phyloP scores from a whole-genome alignment of 2,888 invertebrate species.

The Busseola fusca region DNA sequence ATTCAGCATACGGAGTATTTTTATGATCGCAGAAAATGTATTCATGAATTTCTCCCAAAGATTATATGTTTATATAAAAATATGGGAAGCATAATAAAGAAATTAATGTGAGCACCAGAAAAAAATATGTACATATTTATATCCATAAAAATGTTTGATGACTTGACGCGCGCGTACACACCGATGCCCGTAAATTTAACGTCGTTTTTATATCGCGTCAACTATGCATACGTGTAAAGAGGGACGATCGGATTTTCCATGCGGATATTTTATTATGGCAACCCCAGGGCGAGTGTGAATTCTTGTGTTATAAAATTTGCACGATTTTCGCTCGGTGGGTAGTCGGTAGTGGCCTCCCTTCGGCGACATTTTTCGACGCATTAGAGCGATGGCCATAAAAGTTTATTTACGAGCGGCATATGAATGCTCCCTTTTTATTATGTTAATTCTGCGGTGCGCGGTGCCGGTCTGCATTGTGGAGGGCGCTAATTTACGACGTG shows the following conservation, averaged over 20 bases:
- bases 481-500: constrained; percentile 78
- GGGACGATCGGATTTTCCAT: constrained; percentile 68
- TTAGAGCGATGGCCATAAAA: constrained; percentile 86
- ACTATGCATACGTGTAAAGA: constrained; percentile 67
- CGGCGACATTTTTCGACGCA: constrained; percentile 82
- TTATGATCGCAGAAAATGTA: constrained; percentile 62
- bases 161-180: constrained; percentile 59
- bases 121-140: constrained; percentile 63
- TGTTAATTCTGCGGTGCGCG: constrained; percentile 80
- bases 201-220: constrained; percentile 70
- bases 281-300: constrained; percentile 66
- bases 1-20: constrained; percentile 58
- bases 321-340: constrained; percentile 54
- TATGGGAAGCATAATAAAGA: constrained; percentile 62
- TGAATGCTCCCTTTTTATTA: constrained; percentile 86
- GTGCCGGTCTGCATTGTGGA: constrained; percentile 69
- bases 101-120: constrained; percentile 64
- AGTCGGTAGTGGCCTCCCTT: constrained; percentile 61
- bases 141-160: constrained; percentile 65
- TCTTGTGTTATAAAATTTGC: constrained; percentile 67
- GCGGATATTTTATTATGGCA: constrained; percentile 70
- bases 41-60: constrained; percentile 63
- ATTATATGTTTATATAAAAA: constrained; percentile 66
- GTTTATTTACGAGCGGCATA: constrained; percentile 83
- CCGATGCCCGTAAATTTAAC: constrained; percentile 71